phyloP scores from a whole-genome alignment of 2,797 vertebrate genomes.

The Anisognathus igniventris region DNA sequence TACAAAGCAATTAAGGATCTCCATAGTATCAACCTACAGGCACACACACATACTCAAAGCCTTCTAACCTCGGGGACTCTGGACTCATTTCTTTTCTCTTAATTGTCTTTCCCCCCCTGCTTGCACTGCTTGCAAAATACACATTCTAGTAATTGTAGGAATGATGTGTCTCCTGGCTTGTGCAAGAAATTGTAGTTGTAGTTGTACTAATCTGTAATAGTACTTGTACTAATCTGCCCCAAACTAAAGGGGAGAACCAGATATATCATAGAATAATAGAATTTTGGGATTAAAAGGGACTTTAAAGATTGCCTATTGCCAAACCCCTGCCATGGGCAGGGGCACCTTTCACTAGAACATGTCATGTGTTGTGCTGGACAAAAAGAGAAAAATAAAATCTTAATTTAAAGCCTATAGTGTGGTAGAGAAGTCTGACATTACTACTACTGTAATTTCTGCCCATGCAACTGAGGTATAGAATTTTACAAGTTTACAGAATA shows the following conservation, averaged over 20 bases:
- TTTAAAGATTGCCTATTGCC: background rate
- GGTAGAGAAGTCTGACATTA: background rate
- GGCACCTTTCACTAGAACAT: background rate
- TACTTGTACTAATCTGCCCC: background rate
- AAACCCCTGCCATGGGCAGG: background rate
- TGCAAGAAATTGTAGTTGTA: background rate
- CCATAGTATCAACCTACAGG: slow-evolving; percentile 12
- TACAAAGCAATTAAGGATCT: slow-evolving; percentile 49
- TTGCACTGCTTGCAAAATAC: background rate
- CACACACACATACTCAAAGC: background rate
- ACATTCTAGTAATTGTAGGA: rapidly evolving
- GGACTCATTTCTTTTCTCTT: background rate
- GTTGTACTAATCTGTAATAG: background rate
- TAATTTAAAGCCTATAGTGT: background rate
- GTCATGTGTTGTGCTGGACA: background rate
- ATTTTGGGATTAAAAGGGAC: background rate
- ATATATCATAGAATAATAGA: background rate
- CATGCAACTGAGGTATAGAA: background rate
- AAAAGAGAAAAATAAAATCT: background rate
- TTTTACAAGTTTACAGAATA: background rate
- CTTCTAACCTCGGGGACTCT: background rate
- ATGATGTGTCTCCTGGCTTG: background rate
- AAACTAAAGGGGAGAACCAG: background rate
- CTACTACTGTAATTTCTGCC: background rate
- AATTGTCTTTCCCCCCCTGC: rapidly evolving